These are phyloP conservation scores for Oxygymnocypris stewartii DNA, from an alignment of 2,113 vertebrate species.

Conservation along the genomic window DNA sequence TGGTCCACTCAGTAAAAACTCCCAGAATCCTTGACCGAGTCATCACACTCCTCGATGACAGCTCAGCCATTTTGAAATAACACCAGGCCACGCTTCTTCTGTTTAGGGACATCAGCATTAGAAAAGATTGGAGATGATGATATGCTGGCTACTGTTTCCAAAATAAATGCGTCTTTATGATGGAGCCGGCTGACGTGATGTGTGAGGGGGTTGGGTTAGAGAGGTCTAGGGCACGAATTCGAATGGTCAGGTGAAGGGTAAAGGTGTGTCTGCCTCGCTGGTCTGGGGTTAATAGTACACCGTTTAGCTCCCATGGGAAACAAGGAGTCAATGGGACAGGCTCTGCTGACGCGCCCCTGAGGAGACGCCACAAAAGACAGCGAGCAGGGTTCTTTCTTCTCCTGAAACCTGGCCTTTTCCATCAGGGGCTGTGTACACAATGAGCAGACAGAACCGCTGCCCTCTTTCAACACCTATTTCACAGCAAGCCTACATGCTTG, in stretches of 20 bases:
- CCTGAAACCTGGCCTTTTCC: constrained; percentile 56
- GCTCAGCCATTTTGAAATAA: constrained; percentile 20
- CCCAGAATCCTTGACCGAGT: constrained; percentile 4
- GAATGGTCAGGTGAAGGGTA: constrained; percentile 50
- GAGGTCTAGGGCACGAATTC: constrained; percentile 15
- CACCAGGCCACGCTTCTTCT: constrained; percentile 9
- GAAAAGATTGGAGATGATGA: constrained; percentile 46
- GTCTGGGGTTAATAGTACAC: constrained; percentile 51
- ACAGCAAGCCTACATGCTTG: constrained; percentile 40
- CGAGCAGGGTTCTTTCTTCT: constrained; percentile 49
- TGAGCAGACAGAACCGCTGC: constrained; percentile 46
- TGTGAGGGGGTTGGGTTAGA: constrained; percentile 36
- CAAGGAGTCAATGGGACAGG: constrained; percentile 48
- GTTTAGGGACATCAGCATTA: constrained; percentile 51
- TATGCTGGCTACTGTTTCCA: constrained; percentile 51
- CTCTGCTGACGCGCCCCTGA: constrained; percentile 53
- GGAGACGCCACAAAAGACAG: constrained; percentile 54
- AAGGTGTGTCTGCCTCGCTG: constrained; percentile 43
- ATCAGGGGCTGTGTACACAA: constrained; percentile 51
- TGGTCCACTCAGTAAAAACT: constrained; percentile 11
- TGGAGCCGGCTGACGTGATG: constrained; percentile 30
- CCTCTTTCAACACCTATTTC: constrained; percentile 52
- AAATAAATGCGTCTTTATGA: constrained; percentile 51
- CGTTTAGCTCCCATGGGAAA: constrained; percentile 48
- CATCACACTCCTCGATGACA: too few relatives aligned